Conservation (phyloP, 2,888 invertebrate species). For the Asteroscopus sphinx region DNA sequence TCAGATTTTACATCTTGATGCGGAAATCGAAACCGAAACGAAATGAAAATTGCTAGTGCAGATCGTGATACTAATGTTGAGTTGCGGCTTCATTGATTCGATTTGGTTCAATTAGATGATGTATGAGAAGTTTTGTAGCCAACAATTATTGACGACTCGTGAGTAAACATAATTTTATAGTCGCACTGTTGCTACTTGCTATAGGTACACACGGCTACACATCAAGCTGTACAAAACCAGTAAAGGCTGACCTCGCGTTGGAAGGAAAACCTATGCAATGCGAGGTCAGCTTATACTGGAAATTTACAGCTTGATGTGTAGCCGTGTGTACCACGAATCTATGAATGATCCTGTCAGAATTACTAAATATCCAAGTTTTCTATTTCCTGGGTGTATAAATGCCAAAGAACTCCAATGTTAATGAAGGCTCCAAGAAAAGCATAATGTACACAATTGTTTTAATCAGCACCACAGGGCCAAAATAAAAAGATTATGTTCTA, state of each 20-base stretch:
- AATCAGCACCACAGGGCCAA: constrained; percentile 5
- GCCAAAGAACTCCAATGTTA: neutral
- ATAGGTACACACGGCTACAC: no score
- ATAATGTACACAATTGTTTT: constrained; percentile 14
- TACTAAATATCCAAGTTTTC: neutral
- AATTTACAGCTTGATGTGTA: no score
- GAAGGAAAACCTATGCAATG: no score
- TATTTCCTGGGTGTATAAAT: neutral
- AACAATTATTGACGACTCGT: constrained; percentile 11
- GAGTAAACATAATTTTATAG: neutral
- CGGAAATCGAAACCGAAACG: constrained; percentile 9
- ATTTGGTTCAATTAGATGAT: constrained; percentile 21
- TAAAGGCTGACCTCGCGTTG: no score
- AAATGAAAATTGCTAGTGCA: constrained; percentile 16
- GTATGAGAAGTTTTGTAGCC: constrained; percentile 1
- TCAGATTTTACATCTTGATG: neutral
- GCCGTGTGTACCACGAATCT: no score
- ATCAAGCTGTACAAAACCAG: no score
- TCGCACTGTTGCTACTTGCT: neutral
- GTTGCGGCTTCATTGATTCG: constrained; percentile 23
- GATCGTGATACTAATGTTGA: constrained; percentile 11
- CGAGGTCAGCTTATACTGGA: no score
- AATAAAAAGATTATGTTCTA: constrained; percentile 38
- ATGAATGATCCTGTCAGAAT: neutral
- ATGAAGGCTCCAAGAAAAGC: constrained; percentile 15